Evolutionary conservation across 2,797 vertebrate genomes (phyloP), one percentile per base, ranked within the genome.

Genomic region (Mormyrus proboscirostris): DNA sequence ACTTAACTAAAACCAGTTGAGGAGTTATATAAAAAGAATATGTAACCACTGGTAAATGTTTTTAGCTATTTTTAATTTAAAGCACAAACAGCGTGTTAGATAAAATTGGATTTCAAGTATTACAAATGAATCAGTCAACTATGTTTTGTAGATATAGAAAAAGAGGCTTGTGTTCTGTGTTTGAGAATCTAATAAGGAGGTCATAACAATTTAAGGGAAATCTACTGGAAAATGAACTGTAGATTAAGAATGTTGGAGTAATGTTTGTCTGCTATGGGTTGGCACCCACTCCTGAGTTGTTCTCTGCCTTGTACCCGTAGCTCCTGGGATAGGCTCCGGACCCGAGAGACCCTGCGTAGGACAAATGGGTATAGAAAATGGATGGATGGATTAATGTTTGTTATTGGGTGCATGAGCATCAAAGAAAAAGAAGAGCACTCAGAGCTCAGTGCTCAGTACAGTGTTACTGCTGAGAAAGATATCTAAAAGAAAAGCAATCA

Each of bases 191-290:
- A 84, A 50, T 50, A 50, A 50, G n/a, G 22, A 69, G n/a, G 79
- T 83, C 12, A 49, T 83, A 49, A 83, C 79, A 47, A 22, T 83
- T 49, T 83, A 41, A 49, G 6, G 79, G 79, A 83, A 83, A 49
- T 83, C 79, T 83, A 44, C 38, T 83, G 79, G 44, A 83, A 83
- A 83, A 83, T 84, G n/a, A 84, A 84, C 19, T 50, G 82, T 25
- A 84, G 19, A 84, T 47, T 50, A 84, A 50, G 82, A 84, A 84
- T 84, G 82, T 47, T 25, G 9, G 1, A 50, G 82, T 50, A 25
- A 50, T 12, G 9, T 50, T 84, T 25, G 10, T 84, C 65, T 12
- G 62, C 22, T 9, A 29, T 10, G 59, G 22, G 59, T 62, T 62
- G 59, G 59, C n/a, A 62, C 59, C 22, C 22, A 22, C 0, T 62